Percentiles rank a stretch among this genome's conserved stretches.
These are phyloP conservation scores for Antheraea yamamai DNA, from an alignment of 2,888 invertebrate species.

Conservation along the genomic window DNA sequence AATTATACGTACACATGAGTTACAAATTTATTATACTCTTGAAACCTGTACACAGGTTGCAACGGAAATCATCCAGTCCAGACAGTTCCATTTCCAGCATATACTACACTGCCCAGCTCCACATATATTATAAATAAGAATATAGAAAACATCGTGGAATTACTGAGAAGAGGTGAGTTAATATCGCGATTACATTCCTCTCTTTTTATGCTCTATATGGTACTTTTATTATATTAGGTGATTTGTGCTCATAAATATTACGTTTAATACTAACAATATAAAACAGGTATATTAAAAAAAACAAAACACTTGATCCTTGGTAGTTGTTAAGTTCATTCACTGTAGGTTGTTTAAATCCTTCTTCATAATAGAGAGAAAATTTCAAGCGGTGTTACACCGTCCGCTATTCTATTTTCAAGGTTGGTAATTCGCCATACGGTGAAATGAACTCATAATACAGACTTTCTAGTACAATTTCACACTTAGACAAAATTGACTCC, in stretches of 20 bases:
- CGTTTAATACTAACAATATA: background rate
- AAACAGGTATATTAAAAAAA: background rate
- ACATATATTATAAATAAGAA: conserved; percentile 21
- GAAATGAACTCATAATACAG: background rate
- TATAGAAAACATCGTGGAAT: conserved; percentile 36
- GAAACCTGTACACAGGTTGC: background rate
- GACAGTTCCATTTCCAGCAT: background rate
- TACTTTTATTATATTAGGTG: background rate
- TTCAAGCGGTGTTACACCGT: background rate
- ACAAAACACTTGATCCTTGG: background rate
- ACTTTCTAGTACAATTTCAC: conserved; percentile 7
- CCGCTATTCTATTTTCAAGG: conserved; percentile 6
- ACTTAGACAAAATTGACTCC: conserved; percentile 4
- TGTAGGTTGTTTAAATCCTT: background rate
- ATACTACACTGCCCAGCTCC: background rate
- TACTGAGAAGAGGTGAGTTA: conserved; percentile 41
- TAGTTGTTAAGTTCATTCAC: background rate
- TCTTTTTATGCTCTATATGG: background rate
- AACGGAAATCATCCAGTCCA: background rate
- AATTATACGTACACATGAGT: too few species aligned
- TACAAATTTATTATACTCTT: background rate
- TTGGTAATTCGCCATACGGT: conserved; percentile 2
- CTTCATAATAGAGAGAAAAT: conserved; percentile 4
- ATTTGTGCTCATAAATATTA: background rate
- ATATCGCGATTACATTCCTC: background rate